Evolutionary conservation across 2,113 vertebrate genomes (phyloP).

Genomic region (Prunella himalayana): DNA sequence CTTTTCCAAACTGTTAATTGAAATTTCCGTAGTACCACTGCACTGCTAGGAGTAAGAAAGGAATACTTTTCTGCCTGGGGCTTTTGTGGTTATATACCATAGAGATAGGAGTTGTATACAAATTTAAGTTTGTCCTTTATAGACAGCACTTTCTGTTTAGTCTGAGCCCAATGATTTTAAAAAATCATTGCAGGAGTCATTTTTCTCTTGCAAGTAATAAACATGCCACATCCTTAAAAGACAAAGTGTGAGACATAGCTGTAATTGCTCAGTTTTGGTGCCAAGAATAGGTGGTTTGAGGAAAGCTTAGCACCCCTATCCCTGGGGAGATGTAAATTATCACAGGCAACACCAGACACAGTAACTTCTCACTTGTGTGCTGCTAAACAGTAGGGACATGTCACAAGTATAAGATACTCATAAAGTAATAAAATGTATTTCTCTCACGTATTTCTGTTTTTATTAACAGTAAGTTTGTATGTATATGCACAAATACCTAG

Average conservation of each 20-base stretch:
- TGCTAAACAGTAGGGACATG: neutral
- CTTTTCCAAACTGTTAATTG: neutral
- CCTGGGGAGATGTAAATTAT: neutral
- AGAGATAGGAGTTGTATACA: neutral
- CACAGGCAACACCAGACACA: neutral
- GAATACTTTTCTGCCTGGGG: neutral
- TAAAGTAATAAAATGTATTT: neutral
- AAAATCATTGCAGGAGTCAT: neutral
- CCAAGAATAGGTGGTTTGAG: constrained; percentile 15
- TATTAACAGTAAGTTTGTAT: neutral
- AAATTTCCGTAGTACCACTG: neutral
- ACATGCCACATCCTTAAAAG: constrained; percentile 25
- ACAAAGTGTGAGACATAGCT: neutral
- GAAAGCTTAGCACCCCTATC: constrained; percentile 25
- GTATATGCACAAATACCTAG: neutral
- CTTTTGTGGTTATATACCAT: neutral
- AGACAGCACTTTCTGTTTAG: neutral
- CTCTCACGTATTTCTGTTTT: neutral
- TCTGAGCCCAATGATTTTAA: constrained; percentile 5
- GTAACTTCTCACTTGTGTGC: neutral
- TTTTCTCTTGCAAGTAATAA: constrained; percentile 28
- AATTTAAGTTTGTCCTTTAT: neutral
- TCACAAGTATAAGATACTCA: neutral
- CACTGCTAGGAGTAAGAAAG: neutral
- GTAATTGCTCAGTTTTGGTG: constrained; percentile 19